These are phyloP conservation scores for Ryuthela nishihirai DNA, from an alignment of 2,888 invertebrate species.

Conservation along the genomic window DNA sequence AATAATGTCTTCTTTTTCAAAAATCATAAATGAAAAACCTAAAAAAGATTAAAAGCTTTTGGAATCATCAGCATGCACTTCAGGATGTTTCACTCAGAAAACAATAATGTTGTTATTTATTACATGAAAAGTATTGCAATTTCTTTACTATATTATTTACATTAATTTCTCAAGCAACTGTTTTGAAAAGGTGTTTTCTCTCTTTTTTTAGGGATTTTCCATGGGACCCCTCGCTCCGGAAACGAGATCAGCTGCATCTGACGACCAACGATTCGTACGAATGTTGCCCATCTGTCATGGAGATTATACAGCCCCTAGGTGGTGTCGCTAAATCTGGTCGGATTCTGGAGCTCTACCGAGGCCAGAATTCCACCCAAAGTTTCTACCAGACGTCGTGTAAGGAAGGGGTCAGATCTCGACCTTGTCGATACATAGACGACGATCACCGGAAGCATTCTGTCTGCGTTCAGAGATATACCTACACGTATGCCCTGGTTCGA, in stretches of 20 bases:
- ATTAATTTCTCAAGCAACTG: too few species aligned
- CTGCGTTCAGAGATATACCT: conserved; percentile 78
- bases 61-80: too few species aligned
- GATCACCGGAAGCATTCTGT: conserved; percentile 60
- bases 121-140: neutral
- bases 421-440: conserved; percentile 72
- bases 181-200: too few species aligned
- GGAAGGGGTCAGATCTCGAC: conserved; percentile 64
- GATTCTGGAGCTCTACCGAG: conserved; percentile 67
- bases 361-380: conserved; percentile 56
- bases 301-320: conserved; percentile 71
- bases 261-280: conserved; percentile 51
- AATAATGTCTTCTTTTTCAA: too few species aligned
- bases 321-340: conserved; percentile 65
- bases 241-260: conserved; percentile 4
- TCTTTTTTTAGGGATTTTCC: conserved; percentile 15
- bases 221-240: conserved; percentile 15
- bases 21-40: too few species aligned
- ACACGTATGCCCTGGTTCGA: conserved; percentile 75
- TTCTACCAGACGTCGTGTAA: conserved; percentile 78
- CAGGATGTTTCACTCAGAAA: too few species aligned
- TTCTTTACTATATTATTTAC: neutral
- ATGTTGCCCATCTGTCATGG: conserved; percentile 75
- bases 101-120: neutral
- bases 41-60: too few species aligned